Conservation (phyloP, 2,113 vertebrate genomes). For the Hippocampus comes region DNA sequence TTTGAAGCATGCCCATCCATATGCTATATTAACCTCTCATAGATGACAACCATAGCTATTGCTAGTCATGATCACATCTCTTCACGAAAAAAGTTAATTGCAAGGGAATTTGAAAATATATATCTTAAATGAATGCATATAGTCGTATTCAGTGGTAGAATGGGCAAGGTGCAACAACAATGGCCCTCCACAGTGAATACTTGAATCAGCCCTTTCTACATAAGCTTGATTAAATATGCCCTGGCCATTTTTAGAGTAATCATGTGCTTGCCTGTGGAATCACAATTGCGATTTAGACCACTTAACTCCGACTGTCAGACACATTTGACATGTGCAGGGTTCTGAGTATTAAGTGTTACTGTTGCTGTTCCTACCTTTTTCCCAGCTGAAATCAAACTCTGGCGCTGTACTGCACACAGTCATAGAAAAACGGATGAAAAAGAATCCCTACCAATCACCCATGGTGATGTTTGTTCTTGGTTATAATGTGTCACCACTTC, state of each 20-base stretch:
- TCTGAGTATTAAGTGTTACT: constrained; percentile 29
- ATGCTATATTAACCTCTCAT: neutral
- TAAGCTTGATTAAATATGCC: constrained; percentile 59
- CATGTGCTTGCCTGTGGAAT: constrained; percentile 59
- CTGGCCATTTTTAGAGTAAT: constrained; percentile 58
- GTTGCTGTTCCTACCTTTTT: constrained; percentile 24
- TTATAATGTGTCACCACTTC: constrained; percentile 56
- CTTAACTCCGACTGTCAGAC: constrained; percentile 37
- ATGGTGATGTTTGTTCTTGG: constrained; percentile 57
- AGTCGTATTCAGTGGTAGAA: neutral
- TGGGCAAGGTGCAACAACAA: neutral
- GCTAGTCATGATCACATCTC: neutral
- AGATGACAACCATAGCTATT: neutral
- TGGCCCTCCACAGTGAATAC: constrained; percentile 8
- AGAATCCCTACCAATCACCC: constrained; percentile 28
- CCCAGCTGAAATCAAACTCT: constrained; percentile 10
- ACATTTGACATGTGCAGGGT: constrained; percentile 44
- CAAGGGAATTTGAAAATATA: neutral
- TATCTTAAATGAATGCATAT: neutral
- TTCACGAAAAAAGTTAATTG: neutral
- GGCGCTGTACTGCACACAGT: neutral
- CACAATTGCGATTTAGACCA: constrained; percentile 51
- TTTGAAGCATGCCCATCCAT: neutral
- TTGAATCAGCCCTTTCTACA: constrained; percentile 9
- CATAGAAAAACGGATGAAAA: constrained; percentile 3